Percentiles rank a stretch among this genome's conserved stretches.
Conservation (phyloP, 2,888 invertebrate species). For the Oithona nana region DNA sequence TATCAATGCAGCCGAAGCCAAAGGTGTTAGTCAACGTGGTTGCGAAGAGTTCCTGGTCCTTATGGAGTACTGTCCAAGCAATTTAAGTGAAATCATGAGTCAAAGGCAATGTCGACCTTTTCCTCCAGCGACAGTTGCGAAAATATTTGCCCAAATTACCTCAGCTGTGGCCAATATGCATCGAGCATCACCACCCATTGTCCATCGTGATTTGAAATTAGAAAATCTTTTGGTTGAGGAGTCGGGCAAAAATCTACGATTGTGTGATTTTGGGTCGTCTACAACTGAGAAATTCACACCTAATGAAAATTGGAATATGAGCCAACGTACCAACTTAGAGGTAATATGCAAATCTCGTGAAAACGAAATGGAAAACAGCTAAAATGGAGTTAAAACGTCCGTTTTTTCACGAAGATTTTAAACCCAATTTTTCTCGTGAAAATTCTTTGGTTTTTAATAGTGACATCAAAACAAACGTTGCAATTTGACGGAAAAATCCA, state of each 20-base stretch:
- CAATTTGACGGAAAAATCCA: no score
- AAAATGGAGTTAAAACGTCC: no score
- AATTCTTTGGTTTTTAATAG: no score
- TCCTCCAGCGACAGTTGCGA: background rate
- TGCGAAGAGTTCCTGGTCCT: constrained; percentile 7
- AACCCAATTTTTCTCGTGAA: no score
- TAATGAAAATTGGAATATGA: constrained; percentile 9
- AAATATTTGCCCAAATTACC: background rate
- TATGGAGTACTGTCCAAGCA: background rate
- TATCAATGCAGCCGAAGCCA: background rate
- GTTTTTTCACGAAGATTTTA: no score
- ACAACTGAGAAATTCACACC: constrained; percentile 7
- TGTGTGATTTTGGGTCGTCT: constrained; percentile 13
- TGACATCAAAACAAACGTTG: no score
- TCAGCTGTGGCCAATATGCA: constrained; percentile 1
- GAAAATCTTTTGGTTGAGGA: constrained; percentile 12
- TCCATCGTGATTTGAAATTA: constrained; percentile 11
- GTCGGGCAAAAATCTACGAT: background rate
- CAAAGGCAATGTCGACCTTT: background rate
- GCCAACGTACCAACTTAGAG: constrained; percentile 3
- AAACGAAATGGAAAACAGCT: no score
- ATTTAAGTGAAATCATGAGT: background rate
- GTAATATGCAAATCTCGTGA: no score
- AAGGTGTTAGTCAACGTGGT: background rate
- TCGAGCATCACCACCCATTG: background rate